phyloP scores from a whole-genome alignment of 1,140 invertebrate species.

The Orchesella cincta region DNA sequence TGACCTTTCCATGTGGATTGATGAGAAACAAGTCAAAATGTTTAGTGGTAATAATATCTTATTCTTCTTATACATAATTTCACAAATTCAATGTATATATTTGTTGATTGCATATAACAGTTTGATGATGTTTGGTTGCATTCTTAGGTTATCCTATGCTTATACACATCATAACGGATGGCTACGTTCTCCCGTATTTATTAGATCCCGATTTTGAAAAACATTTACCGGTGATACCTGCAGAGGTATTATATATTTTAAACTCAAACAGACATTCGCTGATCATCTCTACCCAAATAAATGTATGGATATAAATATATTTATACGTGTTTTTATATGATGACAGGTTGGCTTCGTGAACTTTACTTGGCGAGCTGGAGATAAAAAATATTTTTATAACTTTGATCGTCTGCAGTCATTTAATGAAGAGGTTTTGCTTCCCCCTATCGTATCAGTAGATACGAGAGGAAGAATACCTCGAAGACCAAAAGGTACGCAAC shows the following conservation, averaged over 20 bases:
- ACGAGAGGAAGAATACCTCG: slow-evolving; percentile 79
- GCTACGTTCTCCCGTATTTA: slow-evolving; percentile 78
- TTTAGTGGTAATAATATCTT: slow-evolving; percentile 74
- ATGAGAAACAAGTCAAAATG: slow-evolving; percentile 83
- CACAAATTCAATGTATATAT: too few species aligned
- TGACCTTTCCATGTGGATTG: slow-evolving; percentile 78
- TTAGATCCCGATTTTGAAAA: slow-evolving; percentile 85
- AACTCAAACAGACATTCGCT: not conserved
- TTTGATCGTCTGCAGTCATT: slow-evolving; percentile 82
- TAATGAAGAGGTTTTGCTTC: slow-evolving; percentile 77
- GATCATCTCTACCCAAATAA: not conserved
- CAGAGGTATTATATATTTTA: slow-evolving; percentile 67
- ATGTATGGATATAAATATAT: not conserved
- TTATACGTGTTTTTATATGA: not conserved
- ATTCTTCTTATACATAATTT: too few species aligned
- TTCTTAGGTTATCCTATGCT: slow-evolving; percentile 75
- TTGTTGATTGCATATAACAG: too few species aligned
- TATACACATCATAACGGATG: slow-evolving; percentile 84
- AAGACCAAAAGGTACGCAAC: slow-evolving; percentile 70
- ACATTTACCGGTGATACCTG: slow-evolving; percentile 83
- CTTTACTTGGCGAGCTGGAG: slow-evolving; percentile 86
- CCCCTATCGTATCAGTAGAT: slow-evolving; percentile 83
- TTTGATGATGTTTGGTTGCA: too few species aligned
- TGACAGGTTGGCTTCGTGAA: slow-evolving; percentile 71
- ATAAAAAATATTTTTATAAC: slow-evolving; percentile 82